Conservation (phyloP, 2,888 invertebrate species). For the Temnothorax ravouxi region DNA sequence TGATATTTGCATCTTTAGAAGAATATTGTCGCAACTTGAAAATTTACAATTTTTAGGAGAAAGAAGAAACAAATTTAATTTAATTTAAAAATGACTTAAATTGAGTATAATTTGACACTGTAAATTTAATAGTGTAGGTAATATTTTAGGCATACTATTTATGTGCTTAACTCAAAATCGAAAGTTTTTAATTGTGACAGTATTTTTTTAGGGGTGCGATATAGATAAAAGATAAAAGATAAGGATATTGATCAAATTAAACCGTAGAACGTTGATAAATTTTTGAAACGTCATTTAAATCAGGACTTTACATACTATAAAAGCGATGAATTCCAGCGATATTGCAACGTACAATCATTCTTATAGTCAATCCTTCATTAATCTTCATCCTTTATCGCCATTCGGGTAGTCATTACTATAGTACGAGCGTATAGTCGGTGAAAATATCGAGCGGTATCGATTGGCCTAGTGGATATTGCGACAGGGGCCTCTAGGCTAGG, state of each 20-base stretch:
- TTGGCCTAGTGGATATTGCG: constrained; percentile 76
- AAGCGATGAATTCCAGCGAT: background rate
- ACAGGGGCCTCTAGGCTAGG: constrained; percentile 81
- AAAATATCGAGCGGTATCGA: constrained; percentile 64
- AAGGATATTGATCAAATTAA: background rate
- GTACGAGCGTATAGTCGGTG: background rate
- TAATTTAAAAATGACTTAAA: too few relatives aligned
- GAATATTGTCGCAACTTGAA: too few relatives aligned
- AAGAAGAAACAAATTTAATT: too few relatives aligned
- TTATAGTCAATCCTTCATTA: constrained; percentile 37
- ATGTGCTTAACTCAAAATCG: too few relatives aligned
- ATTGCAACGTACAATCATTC: constrained; percentile 3
- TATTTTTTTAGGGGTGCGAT: too few relatives aligned
- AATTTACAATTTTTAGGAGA: too few relatives aligned
- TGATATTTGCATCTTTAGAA: background rate
- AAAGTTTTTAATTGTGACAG: too few relatives aligned
- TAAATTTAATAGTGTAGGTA: too few relatives aligned
- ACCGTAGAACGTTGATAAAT: background rate
- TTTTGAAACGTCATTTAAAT: background rate
- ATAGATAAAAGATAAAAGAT: too few relatives aligned
- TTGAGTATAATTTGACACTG: too few relatives aligned
- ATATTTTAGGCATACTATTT: too few relatives aligned
- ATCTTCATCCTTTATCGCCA: constrained; percentile 35
- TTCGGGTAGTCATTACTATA: constrained; percentile 32
- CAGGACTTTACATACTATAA: background rate